Conservation (phyloP, 53 echinoderm and acorn worm species). For the Echinometra lucunter region DNA sequence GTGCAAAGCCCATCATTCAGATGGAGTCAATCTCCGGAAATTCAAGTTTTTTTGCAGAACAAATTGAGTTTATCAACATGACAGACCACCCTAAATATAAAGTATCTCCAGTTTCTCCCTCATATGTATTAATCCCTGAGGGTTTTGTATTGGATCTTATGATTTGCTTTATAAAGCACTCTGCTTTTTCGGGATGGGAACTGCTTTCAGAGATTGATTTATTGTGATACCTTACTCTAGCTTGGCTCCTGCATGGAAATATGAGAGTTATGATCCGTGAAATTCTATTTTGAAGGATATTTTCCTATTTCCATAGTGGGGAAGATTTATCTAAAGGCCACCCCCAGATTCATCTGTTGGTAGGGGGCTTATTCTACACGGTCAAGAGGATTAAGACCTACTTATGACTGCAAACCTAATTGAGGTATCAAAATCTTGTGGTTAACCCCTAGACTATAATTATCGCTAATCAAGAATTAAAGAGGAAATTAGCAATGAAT, state of each 20-base stretch:
- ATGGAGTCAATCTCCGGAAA: slow-evolving; percentile 1
- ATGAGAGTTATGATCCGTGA: slow-evolving; percentile 49
- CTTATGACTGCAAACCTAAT: neutral
- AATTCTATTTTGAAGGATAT: slow-evolving; percentile 41
- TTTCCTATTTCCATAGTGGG: neutral
- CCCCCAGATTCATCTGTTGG: neutral
- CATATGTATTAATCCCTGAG: slow-evolving; percentile 25
- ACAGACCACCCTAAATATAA: slow-evolving; percentile 53
- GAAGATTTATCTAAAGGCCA: neutral
- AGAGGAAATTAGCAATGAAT: slow-evolving; percentile 33
- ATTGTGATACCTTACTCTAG: neutral
- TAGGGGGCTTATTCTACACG: neutral
- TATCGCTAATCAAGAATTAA: slow-evolving; percentile 29
- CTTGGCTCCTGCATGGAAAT: slow-evolving; percentile 42
- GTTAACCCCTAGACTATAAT: slow-evolving; percentile 20
- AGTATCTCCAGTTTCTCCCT: slow-evolving; percentile 24
- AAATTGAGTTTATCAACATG: slow-evolving; percentile 44
- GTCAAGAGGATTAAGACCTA: slow-evolving; percentile 8
- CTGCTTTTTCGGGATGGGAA: neutral
- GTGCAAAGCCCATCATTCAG: neutral
- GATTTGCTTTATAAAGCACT: neutral
- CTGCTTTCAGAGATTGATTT: slow-evolving; percentile 38
- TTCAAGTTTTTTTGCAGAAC: neutral
- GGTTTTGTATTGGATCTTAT: slow-evolving; percentile 10
- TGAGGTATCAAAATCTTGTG: slow-evolving; percentile 30